Evolutionary conservation across 1,140 invertebrate species (phyloP), one percentile per base, ranked within the genome.

Genomic region (Polypedilum pembai): DNA sequence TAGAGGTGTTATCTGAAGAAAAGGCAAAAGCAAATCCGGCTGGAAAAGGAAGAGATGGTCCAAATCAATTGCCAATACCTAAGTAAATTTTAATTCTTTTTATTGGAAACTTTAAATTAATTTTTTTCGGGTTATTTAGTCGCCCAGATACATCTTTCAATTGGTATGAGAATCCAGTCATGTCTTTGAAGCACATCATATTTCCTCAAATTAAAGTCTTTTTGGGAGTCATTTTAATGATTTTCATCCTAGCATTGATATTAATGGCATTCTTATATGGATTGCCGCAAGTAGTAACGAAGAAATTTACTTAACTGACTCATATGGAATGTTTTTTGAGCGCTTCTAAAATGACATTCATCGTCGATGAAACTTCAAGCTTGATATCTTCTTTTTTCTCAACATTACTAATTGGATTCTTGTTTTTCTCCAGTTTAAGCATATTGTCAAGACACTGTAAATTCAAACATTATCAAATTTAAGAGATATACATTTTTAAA

Each of bases 81-180:
- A 82, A 85, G 88, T 90, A 82, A 69, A 85, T 84, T 80, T 41
- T 69, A n/a, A n/a, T 73, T 45, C 24, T 73, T 24, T 73, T 75
- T 33, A 40, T 17, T 41, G 2, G 75, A 56, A 1, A 74, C 75
- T 74, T 33, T 18, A 74, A 21, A 40, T 73, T 76, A 74, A 1
- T 66, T 75, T 75, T 78, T 78, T 83, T 83, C n/a, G n/a, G n/a
- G n/a, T n/a, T n/a, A n/a, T n/a, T 73, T 78, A 89, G 87, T 17
- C 85, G 88, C 10, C 87, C 87, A 12, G 85, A 87, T 75, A 86
- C 86, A 7, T 88, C 88, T 7, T 88, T 87, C 76, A 86, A 85
- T 75, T 88, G 87, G 81, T 83, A 88, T 75, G 83, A 81, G 40
- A 86, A 88, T 82, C 87, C 87, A 0, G 83, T 85, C 78, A 87